Conservation (phyloP, 2,888 invertebrate genomes). For the Chrysolina oricalcia region DNA sequence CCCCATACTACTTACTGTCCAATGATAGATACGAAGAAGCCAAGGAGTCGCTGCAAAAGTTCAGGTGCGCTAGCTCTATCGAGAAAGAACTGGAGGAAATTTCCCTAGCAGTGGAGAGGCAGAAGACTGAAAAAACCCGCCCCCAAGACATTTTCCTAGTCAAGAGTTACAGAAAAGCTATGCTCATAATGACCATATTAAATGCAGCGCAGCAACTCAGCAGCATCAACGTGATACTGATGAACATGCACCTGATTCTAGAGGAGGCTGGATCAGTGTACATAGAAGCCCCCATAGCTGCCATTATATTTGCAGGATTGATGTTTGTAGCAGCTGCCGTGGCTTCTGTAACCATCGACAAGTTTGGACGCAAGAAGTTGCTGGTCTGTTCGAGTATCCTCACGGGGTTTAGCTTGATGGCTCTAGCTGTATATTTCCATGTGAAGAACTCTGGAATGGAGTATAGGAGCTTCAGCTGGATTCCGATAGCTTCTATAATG, state of each 20-base stretch:
- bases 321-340: conserved; percentile 65
- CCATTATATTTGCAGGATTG: conserved; percentile 66
- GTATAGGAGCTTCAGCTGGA: conserved; percentile 63
- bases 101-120: conserved; percentile 63
- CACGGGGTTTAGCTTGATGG: conserved; percentile 64
- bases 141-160: conserved; percentile 63
- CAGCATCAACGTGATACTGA: conserved; percentile 68
- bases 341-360: conserved; percentile 66
- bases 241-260: conserved; percentile 69
- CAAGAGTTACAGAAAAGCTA: conserved; percentile 66
- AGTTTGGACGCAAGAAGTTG: conserved; percentile 66
- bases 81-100: conserved; percentile 67
- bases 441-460: conserved; percentile 62
- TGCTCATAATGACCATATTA: conserved; percentile 67
- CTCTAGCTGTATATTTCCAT: conserved; percentile 66
- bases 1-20: conserved; percentile 66
- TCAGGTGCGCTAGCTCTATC: conserved; percentile 58
- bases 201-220: conserved; percentile 69
- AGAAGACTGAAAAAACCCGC: conserved; percentile 58
- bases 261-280: conserved; percentile 65
- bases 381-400: conserved; percentile 65
- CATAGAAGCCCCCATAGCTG: conserved; percentile 62
- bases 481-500: conserved; percentile 67
- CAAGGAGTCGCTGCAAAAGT: conserved; percentile 60
- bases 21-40: conserved; percentile 63